These are phyloP conservation scores for Cavia porcellus DNA, from an alignment of 2,113 vertebrate genomes.

Conservation along the genomic window DNA sequence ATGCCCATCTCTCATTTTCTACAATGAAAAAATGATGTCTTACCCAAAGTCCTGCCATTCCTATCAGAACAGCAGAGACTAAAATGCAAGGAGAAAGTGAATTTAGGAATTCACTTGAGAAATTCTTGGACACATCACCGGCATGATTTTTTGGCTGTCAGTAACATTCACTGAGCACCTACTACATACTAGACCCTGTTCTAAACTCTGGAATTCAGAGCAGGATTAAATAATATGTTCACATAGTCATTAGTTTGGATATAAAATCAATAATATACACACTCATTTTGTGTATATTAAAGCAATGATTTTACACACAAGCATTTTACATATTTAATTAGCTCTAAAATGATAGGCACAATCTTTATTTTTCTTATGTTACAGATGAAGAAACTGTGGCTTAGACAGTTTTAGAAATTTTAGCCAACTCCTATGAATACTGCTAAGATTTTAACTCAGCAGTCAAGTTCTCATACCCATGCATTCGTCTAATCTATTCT, in stretches of 20 bases:
- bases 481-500: not conserved
- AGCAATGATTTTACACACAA: constrained; percentile 3
- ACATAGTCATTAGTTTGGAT: not conserved
- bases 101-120: not conserved
- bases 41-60: not conserved
- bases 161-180: constrained; percentile 14
- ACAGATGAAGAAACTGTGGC: constrained; percentile 13
- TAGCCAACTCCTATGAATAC: not conserved
- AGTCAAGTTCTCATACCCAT: not conserved
- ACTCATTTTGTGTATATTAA: not conserved
- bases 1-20: not conserved
- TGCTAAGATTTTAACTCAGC: not conserved
- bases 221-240: not conserved
- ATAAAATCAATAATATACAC: not conserved
- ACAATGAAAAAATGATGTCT: not conserved
- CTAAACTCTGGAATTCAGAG: constrained; percentile 25
- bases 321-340: constrained; percentile 37
- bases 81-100: constrained; percentile 42
- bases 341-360: not conserved
- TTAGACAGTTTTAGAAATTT: not conserved
- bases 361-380: constrained; percentile 18
- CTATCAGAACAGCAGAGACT: not conserved
- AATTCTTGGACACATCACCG: not conserved
- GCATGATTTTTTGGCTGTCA: not conserved
- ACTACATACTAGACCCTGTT: not conserved